Conservation (phyloP, 1,140 invertebrate species). For the Drosophila grimshawi region DNA sequence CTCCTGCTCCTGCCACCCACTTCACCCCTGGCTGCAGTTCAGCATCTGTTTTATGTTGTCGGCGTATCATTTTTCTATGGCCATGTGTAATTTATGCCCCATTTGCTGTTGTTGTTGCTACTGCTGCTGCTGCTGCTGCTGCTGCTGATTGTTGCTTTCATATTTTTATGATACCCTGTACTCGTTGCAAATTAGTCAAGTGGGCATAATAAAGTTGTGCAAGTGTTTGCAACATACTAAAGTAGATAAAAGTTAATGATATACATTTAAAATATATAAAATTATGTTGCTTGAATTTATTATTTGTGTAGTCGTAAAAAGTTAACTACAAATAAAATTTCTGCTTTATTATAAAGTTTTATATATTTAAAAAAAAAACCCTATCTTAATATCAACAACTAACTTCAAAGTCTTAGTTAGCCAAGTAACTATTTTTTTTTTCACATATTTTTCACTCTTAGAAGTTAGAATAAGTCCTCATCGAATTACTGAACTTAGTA, state of each 20-base stretch:
- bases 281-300: too few species aligned
- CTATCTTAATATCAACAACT: too few species aligned
- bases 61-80: constrained; percentile 79
- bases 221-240: background rate
- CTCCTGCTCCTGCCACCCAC: background rate
- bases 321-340: too few species aligned
- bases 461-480: too few species aligned
- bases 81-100: constrained; percentile 81
- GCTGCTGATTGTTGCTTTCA: constrained; percentile 55
- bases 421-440: too few species aligned
- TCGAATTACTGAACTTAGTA: background rate
- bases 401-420: too few species aligned
- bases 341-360: too few species aligned
- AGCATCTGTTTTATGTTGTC: constrained; percentile 80
- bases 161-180: constrained; percentile 51
- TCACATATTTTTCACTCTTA: too few species aligned
- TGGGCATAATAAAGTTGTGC: background rate
- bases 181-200: background rate
- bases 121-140: constrained; percentile 42
- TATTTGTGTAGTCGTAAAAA: too few species aligned
- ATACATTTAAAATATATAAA: too few species aligned
- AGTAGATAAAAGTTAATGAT: too few species aligned
- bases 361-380: too few species aligned
- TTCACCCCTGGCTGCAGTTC: background rate
- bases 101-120: constrained; percentile 61